Evolutionary conservation across 1,140 invertebrate species (phyloP).

Genomic region (Pseudomyrmex sp.): DNA sequence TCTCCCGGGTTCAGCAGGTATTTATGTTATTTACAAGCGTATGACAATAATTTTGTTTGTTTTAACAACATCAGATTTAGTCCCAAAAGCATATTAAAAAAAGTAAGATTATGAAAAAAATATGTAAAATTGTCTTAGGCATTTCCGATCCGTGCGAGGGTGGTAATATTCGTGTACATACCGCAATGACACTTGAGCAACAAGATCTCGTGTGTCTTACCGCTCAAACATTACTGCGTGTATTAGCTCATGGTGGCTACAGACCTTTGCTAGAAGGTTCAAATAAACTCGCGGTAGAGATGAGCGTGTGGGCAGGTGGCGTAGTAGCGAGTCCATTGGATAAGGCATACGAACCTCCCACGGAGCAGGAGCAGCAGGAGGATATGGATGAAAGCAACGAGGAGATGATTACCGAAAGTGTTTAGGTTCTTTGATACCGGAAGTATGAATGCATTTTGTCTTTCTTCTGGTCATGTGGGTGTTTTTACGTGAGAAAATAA

Average conservation of each 20-base stretch:
- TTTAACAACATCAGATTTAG: no score
- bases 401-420: constrained; percentile 86
- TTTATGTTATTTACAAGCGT: not conserved
- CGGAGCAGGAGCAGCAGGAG: constrained; percentile 87
- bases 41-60: no score
- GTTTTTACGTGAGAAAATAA: constrained; percentile 36
- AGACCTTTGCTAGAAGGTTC: constrained; percentile 93
- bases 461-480: not conserved
- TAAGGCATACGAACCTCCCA: constrained; percentile 93
- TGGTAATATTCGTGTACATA: constrained; percentile 95
- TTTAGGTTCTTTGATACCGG: constrained; percentile 69
- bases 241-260: constrained; percentile 96
- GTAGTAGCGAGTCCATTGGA: constrained; percentile 97
- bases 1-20: constrained; percentile 96
- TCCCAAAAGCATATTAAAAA: no score
- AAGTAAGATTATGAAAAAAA: no score
- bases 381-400: constrained; percentile 86
- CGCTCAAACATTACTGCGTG: constrained; percentile 93
- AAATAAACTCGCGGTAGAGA: constrained; percentile 90
- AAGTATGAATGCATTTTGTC: not conserved
- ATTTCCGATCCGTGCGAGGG: constrained; percentile 97
- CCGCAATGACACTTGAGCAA: constrained; percentile 96
- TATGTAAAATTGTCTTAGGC: constrained; percentile 79
- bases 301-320: constrained; percentile 95
- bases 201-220: constrained; percentile 97